Evolutionary conservation across 2,113 vertebrate species (phyloP), one percentile per base, ranked within the genome.

Genomic region (Brienomyrus longianalis): DNA sequence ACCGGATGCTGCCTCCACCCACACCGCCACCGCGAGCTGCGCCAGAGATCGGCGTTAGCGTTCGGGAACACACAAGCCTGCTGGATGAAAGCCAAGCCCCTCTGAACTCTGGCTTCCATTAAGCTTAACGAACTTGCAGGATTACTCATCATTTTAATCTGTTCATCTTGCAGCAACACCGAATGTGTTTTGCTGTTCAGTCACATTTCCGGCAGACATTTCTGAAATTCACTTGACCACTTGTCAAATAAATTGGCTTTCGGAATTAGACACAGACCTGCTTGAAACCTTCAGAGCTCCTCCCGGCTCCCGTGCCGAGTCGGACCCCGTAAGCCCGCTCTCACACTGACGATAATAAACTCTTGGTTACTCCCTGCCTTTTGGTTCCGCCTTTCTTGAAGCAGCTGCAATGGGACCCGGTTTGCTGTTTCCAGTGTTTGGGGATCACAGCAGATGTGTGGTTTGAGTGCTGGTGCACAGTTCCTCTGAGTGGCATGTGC

Each of bases 1-100:
- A 93, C 94, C 92, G 95, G 88, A 59, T 74, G 51, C 85, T 45
- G 50, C 21, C 77, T 2, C 54, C 9, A 11, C n/a, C 62, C 45
- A 6, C 31, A 45, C 90, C 4, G 48, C 11, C 17, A 27, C 45
- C 27, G 45, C 80, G 39, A 47, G 80, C 15, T 10, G 52, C 52
- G n/a, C 8, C 27, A 45, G 87, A 59, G 86, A 62, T 3, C 10
- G 19, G 54, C 39, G 17, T 31, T 43, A 13, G 27, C 10, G 86
- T 86, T 27, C 27, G 17, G 50, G 50, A 54, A 31, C 27, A 13
- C 23, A 39, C 7, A 15, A 88, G 86, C 31, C 3, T 27, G 21
- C 47, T 52, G 85, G 85, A 86, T 86, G 48, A 54, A 52, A 54
- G 50, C 85, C 85, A 54, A 86, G 15, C 23, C 83, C 74, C 74